A percentile compares a stretch with the other conserved stretches of the same genome.
phyloP scores from a whole-genome alignment of 1,140 invertebrate genomes.

The Lycorma delicatula region DNA sequence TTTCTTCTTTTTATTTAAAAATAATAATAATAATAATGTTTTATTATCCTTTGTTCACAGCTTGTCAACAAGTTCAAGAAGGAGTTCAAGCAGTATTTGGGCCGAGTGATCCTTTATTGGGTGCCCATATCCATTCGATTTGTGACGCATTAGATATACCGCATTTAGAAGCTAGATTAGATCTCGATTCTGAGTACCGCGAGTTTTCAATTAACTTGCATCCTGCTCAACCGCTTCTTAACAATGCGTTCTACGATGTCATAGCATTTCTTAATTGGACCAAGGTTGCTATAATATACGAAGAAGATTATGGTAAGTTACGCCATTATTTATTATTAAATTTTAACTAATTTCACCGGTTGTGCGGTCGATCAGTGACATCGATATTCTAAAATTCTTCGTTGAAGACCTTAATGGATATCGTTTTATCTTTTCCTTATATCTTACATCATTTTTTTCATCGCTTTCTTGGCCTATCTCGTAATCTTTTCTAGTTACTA shows the following conservation, averaged over 20 bases:
- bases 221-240: constrained; percentile 55
- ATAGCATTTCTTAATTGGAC: constrained; percentile 64
- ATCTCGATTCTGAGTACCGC: constrained; percentile 42
- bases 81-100: constrained; percentile 58
- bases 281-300: constrained; percentile 60
- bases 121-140: constrained; percentile 58
- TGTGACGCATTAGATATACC: constrained; percentile 62
- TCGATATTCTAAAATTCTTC: no score
- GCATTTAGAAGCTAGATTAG: constrained; percentile 55
- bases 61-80: constrained; percentile 51
- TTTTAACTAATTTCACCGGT: no score
- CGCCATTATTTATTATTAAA: no score
- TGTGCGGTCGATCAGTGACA: no score
- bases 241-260: constrained; percentile 55
- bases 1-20: no score
- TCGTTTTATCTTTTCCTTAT: no score
- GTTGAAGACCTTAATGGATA: no score
- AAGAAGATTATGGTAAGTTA: constrained; percentile 58
- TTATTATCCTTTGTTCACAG: no score
- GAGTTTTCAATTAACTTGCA: constrained; percentile 61
- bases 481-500: no score
- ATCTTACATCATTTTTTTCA: no score
- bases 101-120: constrained; percentile 50
- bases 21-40: no score
- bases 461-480: no score